Evolutionary conservation across 1,140 invertebrate genomes (phyloP).

Genomic region (Macrobrachium rosenbergii): DNA sequence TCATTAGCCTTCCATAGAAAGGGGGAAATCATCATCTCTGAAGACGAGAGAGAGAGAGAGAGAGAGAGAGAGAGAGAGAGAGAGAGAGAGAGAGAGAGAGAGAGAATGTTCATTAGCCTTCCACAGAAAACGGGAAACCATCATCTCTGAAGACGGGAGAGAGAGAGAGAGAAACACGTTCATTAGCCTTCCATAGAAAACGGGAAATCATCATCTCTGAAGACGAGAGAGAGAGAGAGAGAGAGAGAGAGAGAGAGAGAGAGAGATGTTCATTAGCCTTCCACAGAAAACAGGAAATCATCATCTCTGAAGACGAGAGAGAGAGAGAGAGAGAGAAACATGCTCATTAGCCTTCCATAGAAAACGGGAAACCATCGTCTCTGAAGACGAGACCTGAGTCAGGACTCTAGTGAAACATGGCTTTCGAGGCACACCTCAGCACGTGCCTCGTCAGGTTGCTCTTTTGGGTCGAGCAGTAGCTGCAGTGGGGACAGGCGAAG

Average conservation of each 20-base stretch:
- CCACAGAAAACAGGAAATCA: no score
- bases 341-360: neutral
- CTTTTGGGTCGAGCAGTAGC: conserved; percentile 33
- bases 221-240: neutral
- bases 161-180: neutral
- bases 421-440: conserved; percentile 1
- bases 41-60: neutral
- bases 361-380: neutral
- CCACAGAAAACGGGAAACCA: neutral
- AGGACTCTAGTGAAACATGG: neutral
- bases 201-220: neutral
- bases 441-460: conserved; percentile 33
- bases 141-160: neutral
- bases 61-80: neutral
- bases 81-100: neutral
- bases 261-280: no score
- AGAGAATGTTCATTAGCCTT: neutral
- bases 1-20: neutral
- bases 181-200: neutral
- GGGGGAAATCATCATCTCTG: neutral
- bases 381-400: neutral
- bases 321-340: no score
- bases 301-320: no score
- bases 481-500: conserved; percentile 30
- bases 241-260: neutral